Base-by-base conservation (phyloP, 2,113 vertebrate genomes). In the Burhinus bistriatus region DNA sequence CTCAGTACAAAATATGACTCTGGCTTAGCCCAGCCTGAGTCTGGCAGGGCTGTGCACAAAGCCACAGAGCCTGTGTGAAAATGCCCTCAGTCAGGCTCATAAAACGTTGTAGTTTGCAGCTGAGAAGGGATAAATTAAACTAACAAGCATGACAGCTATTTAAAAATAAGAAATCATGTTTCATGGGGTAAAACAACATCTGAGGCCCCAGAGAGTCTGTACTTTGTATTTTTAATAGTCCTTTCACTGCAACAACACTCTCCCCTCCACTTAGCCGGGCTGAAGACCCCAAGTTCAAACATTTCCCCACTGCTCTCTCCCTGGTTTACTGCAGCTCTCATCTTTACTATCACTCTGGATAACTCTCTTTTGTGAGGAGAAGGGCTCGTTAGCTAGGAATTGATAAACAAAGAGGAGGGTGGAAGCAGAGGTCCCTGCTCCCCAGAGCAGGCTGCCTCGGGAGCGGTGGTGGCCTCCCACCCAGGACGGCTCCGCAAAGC, bases 121-220 rank as follows among this genome's bases (percentile, higher is more conserved):
- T 95, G 96, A 96, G 97, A 94, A 95, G 94, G 93, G 93, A 97
- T 96, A 97, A 95, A 96, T 97, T 97, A 97, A 97, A 95, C 96
- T 94, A 97, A 96, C 94, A 95, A 97, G 93, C 96, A 90, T 95
- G 96, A 97, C 96, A 97, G 97, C 95, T 96, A 95, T 96, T 96
- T 97, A 94, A 95, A 96, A 95, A 93, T 93, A 97, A 96, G 92
- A 96, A 97, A 95, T 96, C 91, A 70, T 93, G 91, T 96, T 95
- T 97, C 94, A 95, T 93, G 72, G 93, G 72, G 93, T 97, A 93
- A 97, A 96, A 94, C 84, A 97, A 96, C 94, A 96, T 97, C 91
- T 91, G 96, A 97, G 95, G 95, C 94, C 95, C 94, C 97, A 95
- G 95, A 95, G 91, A 97, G 95, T 95, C 97, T 96, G 94, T 85